Conservation (phyloP, 2,888 invertebrate species). For the Lepidochrysops patricia region DNA sequence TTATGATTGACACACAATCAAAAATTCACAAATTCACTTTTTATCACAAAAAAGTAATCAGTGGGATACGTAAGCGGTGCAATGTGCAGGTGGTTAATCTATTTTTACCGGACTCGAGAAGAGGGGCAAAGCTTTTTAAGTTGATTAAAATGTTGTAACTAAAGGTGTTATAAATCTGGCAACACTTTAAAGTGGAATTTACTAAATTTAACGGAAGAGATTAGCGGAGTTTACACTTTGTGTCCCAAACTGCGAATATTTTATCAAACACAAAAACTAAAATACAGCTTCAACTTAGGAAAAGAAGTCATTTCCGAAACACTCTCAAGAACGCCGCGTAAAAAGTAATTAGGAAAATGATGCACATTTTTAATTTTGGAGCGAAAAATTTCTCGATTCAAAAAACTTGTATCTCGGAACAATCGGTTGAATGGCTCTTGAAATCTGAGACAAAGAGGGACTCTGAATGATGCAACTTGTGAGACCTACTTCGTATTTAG, state of each 20-base stretch:
- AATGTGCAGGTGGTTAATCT: too few relatives aligned
- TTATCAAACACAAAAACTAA: neutral
- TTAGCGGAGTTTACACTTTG: neutral
- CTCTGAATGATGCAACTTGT: conserved; percentile 26
- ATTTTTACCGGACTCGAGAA: neutral
- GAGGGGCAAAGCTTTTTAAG: neutral
- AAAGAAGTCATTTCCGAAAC: neutral
- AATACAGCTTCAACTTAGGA: too few relatives aligned
- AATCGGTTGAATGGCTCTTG: conserved; percentile 27
- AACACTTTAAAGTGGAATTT: conserved; percentile 5
- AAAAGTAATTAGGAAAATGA: conserved; percentile 16
- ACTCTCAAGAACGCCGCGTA: neutral
- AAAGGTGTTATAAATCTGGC: conserved; percentile 5
- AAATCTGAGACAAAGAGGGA: conserved; percentile 25
- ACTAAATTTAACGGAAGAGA: neutral
- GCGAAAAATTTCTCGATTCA: conserved; percentile 21
- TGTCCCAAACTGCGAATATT: neutral
- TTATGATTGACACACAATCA: too few relatives aligned
- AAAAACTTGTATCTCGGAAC: conserved; percentile 24
- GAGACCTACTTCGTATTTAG: conserved; percentile 27
- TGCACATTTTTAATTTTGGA: conserved; percentile 21
- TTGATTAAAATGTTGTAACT: neutral
- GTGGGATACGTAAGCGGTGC: too few relatives aligned
- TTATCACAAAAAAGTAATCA: too few relatives aligned
- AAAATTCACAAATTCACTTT: too few relatives aligned